A percentile compares a stretch with the other conserved stretches of the same genome.
These are phyloP conservation scores for Tursiops truncatus DNA, from an alignment of 2,113 vertebrate species.

Conservation along the genomic window DNA sequence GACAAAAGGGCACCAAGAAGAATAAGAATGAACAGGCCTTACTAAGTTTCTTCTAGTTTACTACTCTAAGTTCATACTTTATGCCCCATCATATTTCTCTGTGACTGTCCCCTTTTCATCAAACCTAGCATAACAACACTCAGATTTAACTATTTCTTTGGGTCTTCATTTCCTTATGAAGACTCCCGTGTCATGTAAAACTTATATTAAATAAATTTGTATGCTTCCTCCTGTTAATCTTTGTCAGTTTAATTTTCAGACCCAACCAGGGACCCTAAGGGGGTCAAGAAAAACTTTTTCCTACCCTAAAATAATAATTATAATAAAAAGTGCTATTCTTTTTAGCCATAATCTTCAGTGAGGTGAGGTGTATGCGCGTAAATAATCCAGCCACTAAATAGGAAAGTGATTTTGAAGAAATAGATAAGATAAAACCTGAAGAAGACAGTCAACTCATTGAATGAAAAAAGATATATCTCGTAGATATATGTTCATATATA, in stretches of 20 bases:
- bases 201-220: not conserved
- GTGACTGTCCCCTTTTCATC: not conserved
- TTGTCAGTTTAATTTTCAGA: conserved; percentile 21
- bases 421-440: not conserved
- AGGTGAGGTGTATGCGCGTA: not conserved
- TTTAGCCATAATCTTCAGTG: not conserved
- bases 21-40: not conserved
- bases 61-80: not conserved
- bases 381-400: not conserved
- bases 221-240: not conserved
- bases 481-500: not conserved
- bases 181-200: not conserved
- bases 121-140: not conserved
- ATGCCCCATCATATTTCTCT: not conserved
- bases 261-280: not conserved
- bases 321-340: conserved; percentile 1
- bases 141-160: not conserved
- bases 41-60: not conserved
- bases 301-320: not conserved
- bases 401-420: conserved; percentile 1
- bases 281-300: not conserved
- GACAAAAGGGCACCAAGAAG: not conserved
- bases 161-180: not conserved
- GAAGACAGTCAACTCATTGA: not conserved
- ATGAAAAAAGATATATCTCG: conserved; percentile 17